Base-by-base conservation (phyloP, 1,140 invertebrate species). In the Bursaphelenchus mucronatus region DNA sequence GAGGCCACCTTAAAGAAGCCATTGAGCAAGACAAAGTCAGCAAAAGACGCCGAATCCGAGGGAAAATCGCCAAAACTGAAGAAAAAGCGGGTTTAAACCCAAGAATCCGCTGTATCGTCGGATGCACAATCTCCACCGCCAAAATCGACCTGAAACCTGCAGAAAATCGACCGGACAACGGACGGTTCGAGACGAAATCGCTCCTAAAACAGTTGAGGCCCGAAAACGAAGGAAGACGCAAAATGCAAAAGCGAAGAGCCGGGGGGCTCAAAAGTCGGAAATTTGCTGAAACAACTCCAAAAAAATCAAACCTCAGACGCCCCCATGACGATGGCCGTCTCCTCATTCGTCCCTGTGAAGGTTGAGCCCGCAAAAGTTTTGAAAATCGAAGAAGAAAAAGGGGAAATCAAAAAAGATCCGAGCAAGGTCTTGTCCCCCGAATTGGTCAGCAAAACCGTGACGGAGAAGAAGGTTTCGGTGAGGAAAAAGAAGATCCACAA, bases 391-490 rank as follows among this genome's bases (percentile, higher is more conserved):
- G 13, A 13, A 4, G 59, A 59, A n/a, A 63, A 63, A 19, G 11
- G 15, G 1, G 30, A n/a, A 55, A 58, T 64, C 3, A 55, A 13
- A 6, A 21, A 30, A 21, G 53, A 55, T 55, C 11, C 61, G 55
- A 8, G 2, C 45, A 53, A 15, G 15, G n/a, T 53, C 5, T 19
- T 66, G 9, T 19, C 63, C 9, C 53, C 47, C 17, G 55, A 50
- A 21, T 55, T 68, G 39, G 67, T 69, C 44, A 40, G 58, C 19
- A 68, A 68, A 56, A 46, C 56, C 10, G 67, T 68, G 7, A 59
- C 19, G 8, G 67, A 68, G 43, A 62, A 70, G 45, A 66, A 66
- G 44, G 61, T 67, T 43, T 61, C 45, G 40, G 46, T 68, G 15
- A 68, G 61, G 67, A 61, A 69, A 50, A 43, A 19, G 21, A 55